Evolutionary conservation across 2,888 invertebrate species (phyloP), one percentile per base, ranked within the genome.

Genomic region (Nemurella pictetii): DNA sequence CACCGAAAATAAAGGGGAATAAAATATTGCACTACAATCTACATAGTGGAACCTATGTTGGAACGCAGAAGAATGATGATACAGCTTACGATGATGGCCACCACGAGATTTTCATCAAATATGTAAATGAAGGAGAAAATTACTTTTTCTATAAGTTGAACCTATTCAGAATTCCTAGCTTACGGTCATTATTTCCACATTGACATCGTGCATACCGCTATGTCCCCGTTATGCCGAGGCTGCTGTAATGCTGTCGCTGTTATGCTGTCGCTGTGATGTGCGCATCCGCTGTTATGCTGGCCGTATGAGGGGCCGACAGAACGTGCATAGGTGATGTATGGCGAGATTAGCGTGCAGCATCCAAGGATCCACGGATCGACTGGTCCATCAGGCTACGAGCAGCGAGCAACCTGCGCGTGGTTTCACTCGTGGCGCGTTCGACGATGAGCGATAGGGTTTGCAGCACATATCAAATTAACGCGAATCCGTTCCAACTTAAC

Each of bases 121-220:
- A 90, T 90, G 85, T 80, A 85, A 85, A 85, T 86, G 85, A 85
- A 83, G 84, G 85, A 85, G 85, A 86, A 86, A 86, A 86, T 86
- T 86, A 86, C 85, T 86, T 86, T 86, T 86, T 85, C 86, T 85
- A 86, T 86, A 86, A 80, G 80, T 36, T 78, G 27, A 55, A 55
- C 55, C 80, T 78, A 72, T 77, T n/a, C 32, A 35, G 75, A 75
- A 84, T 78, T 84, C 55, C 84, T 20, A 82, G 82, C 82, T 82
- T 90, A 90, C 91, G 90, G 90, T 91, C 90, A 91, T 91, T 90
- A 91, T 91, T 91, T 90, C 90, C 89, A 88, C 90, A 91, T 91
- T 90, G 91, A 90, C 91, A 90, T 90, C 90, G 83, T 88, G 55
- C 55, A 20, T 20, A 20, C 9, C 3, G 55, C 55, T n/a, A n/a